Base-by-base conservation (phyloP, 2,888 invertebrate genomes). In the Dione juno region DNA sequence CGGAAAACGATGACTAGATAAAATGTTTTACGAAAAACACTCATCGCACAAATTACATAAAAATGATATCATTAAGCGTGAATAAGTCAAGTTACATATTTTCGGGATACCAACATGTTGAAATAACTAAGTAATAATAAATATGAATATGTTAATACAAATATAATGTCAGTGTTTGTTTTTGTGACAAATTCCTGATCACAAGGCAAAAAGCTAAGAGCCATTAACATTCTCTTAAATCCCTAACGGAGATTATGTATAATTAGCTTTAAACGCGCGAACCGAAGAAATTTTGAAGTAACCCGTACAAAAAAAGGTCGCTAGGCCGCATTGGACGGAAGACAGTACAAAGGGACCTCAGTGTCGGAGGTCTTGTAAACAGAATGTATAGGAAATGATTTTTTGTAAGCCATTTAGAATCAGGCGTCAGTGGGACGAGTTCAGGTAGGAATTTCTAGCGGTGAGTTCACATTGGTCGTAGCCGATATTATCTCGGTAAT, bases 301-400 rank as follows among this genome's bases (percentile, higher is more conserved):
- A 82, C 80, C 84, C 84, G 83, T 81, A 85, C 86, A 93, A 92
- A 93, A 92, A 91, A 89, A 82, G 88, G 85, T 86, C 86, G 82
- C 82, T 82, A 81, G 79, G 79, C 79, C 81, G 76, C 75, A 77
- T 77, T 81, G 78, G 78, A 78, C 79, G 80, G 79, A 79, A 82
- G 81, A 82, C 80, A 79, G 81, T 78, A 85, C 84, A 88, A 88
- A 87, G 85, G 85, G 83, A 77, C 84, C 84, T 84, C 88, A 75
- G 85, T 90, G 89, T 92, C 92, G 90, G 90, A 90, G 92, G 90
- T 90, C 90, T 87, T 88, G 90, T 89, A 89, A 89, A 90, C 85
- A 89, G 76, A 91, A 87, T 88, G 87, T 84, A 84, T 86, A 88
- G 90, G 90, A 91, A 92, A 88, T 86, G 77, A 3, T 91, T 91